Conservation (phyloP, 2,797 vertebrate genomes). For the Gallinago stenura region DNA sequence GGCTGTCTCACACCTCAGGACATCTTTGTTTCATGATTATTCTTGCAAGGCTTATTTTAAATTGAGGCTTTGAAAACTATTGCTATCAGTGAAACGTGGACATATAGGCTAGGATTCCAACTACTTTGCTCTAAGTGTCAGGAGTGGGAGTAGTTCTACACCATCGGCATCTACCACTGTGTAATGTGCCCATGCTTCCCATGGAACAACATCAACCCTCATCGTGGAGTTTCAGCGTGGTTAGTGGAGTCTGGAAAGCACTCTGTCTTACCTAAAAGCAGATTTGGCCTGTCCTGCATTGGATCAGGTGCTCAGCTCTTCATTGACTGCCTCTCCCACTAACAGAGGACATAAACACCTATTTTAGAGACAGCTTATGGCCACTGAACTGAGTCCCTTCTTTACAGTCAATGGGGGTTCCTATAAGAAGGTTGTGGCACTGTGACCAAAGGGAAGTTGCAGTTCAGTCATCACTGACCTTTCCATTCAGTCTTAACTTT, state of each 20-base stretch:
- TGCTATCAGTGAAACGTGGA: not conserved
- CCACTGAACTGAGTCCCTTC: not conserved
- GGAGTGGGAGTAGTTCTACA: not conserved
- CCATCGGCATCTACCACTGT: rapidly evolving
- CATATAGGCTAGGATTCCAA: not conserved
- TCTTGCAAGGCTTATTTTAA: not conserved
- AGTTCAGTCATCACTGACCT: not conserved
- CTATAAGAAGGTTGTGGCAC: not conserved
- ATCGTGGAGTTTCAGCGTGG: rapidly evolving
- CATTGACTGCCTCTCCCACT: not conserved
- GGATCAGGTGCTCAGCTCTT: not conserved
- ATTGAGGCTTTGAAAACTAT: not conserved
- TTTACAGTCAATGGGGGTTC: rapidly evolving
- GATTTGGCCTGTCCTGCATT: not conserved
- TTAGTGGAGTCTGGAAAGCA: not conserved
- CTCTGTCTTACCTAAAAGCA: not conserved
- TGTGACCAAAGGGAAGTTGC: not conserved
- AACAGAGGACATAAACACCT: not conserved
- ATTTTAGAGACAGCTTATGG: not conserved
- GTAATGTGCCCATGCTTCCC: not conserved
- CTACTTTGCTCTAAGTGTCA: not conserved
- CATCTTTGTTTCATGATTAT: not conserved
- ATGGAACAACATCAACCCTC: not conserved
- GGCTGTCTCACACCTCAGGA: not conserved
- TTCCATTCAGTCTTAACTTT: not conserved